A percentile compares a stretch with the other conserved stretches of the same genome.
Evolutionary conservation across 2,113 vertebrate genomes (phyloP).

Genomic region (Strigops habroptila): DNA sequence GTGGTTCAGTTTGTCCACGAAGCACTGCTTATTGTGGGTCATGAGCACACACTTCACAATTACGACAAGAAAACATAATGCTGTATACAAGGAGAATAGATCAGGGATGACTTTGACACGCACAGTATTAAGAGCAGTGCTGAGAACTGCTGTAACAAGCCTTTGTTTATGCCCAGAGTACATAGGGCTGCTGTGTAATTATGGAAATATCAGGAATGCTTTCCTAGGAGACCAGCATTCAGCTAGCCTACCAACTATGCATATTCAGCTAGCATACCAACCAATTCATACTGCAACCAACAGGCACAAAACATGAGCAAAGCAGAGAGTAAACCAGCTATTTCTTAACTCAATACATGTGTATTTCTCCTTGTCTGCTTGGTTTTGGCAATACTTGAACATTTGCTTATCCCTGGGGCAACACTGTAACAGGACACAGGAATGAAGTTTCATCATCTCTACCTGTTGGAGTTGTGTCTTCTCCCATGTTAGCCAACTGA

Average conservation of each 20-base stretch:
- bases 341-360: not conserved
- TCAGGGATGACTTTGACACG: not conserved
- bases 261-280: too few species aligned
- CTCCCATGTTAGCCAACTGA: not conserved
- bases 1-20: not conserved
- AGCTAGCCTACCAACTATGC: too few species aligned
- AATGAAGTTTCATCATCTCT: not conserved
- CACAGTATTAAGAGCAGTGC: not conserved
- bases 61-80: not conserved
- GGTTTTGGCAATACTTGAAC: not conserved
- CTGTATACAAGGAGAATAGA: not conserved
- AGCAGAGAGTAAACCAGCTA: not conserved
- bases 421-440: accelerated
- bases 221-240: not conserved
- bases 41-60: not conserved
- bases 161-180: not conserved
- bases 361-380: not conserved
- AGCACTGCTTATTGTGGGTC: not conserved
- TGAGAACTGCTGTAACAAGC: not conserved
- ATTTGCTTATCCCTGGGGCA: not conserved
- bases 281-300: not conserved
- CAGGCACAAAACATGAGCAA: not conserved
- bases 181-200: not conserved
- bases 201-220: not conserved
- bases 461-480: not conserved